These are phyloP conservation scores for Drosophila lacteicornis DNA, from an alignment of 1,140 invertebrate genomes.

Conservation along the genomic window DNA sequence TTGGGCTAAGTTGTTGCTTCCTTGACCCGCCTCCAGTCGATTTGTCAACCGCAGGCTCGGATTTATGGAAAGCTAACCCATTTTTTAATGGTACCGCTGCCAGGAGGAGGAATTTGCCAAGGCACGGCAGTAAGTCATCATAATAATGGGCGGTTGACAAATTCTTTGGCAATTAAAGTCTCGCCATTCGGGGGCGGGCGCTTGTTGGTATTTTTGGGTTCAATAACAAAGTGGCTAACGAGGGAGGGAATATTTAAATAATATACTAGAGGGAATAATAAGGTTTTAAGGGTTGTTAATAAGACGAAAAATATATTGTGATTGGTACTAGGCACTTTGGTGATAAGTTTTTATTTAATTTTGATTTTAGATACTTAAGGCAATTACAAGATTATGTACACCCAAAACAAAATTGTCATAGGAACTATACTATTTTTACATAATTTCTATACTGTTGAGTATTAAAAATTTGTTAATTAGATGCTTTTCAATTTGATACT, in stretches of 20 bases:
- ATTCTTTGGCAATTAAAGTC: conserved; percentile 29
- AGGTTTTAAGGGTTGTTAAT: neutral
- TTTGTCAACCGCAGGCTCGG: conserved; percentile 17
- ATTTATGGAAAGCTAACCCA: conserved; percentile 30
- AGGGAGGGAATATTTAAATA: neutral
- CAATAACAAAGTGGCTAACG: neutral
- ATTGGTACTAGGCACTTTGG: neutral
- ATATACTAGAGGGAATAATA: neutral
- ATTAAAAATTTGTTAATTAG: no score
- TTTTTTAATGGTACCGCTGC: conserved; percentile 21
- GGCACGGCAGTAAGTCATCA: neutral
- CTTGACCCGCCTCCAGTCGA: conserved; percentile 38
- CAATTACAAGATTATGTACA: no score
- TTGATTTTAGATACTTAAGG: no score
- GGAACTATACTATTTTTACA: no score
- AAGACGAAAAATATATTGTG: neutral
- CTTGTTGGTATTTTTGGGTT: neutral
- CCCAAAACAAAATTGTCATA: no score
- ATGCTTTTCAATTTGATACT: no score
- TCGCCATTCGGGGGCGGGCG: neutral
- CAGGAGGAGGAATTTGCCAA: conserved; percentile 6
- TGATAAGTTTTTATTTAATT: neutral
- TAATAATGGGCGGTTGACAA: conserved; percentile 15
- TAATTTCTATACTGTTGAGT: no score
- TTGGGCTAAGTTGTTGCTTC: conserved; percentile 46